Percentiles rank a stretch among this genome's conserved stretches.
phyloP scores from a whole-genome alignment of 2,888 invertebrate species.

The Saturnia japonica region DNA sequence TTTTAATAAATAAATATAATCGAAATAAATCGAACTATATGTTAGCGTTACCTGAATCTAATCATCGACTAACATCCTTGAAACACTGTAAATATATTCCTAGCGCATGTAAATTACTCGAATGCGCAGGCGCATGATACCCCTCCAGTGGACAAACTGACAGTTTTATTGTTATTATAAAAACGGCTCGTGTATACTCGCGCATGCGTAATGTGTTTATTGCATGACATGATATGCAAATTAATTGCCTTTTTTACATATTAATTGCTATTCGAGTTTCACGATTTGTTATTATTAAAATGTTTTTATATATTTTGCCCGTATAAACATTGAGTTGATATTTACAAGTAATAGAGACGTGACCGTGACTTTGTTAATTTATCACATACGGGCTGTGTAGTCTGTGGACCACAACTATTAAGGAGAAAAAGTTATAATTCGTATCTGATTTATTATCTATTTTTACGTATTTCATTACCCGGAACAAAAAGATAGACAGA shows the following conservation, averaged over 20 bases:
- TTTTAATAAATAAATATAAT: too few species aligned
- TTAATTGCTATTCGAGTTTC: background rate
- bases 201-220: conserved; percentile 13
- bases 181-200: background rate
- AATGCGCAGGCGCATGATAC: conserved; percentile 2
- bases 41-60: background rate
- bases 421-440: background rate
- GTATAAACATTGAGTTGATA: background rate
- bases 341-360: background rate
- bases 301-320: background rate
- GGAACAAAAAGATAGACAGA: too few species aligned
- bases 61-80: background rate
- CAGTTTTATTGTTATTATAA: conserved; percentile 9
- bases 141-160: background rate
- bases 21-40: background rate
- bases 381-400: background rate
- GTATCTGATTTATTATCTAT: background rate
- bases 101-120: background rate
- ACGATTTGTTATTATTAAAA: conserved; percentile 4
- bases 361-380: background rate
- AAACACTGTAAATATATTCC: conserved; percentile 11
- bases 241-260: background rate
- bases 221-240: conserved; percentile 5
- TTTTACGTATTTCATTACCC: too few species aligned
- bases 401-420: background rate